These are phyloP conservation scores for Nansenia antarctica DNA, from an alignment of 2,113 vertebrate species.

Conservation along the genomic window DNA sequence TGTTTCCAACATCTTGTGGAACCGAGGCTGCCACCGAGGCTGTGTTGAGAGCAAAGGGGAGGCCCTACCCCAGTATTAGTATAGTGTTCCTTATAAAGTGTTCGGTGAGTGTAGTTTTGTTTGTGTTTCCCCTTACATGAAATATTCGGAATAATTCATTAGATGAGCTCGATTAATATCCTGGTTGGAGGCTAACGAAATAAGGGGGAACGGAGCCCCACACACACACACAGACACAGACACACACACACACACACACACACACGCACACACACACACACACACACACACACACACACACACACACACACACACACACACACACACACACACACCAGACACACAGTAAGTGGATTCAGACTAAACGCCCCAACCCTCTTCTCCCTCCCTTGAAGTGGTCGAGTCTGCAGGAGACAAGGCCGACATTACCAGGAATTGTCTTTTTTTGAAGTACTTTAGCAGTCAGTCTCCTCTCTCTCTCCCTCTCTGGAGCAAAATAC, in stretches of 20 bases:
- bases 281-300: neutral
- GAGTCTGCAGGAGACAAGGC: neutral
- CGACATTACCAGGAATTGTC: too few relatives aligned
- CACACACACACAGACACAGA: neutral
- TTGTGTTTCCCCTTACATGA: slow-evolving; percentile 4
- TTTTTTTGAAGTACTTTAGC: slow-evolving; percentile 51
- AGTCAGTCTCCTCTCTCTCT: slow-evolving; percentile 36
- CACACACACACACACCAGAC: neutral
- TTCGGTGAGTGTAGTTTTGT: neutral
- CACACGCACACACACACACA: neutral
- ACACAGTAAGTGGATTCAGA: too few relatives aligned
- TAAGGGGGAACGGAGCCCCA: neutral
- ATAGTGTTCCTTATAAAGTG: too few relatives aligned
- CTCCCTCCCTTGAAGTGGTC: slow-evolving; percentile 22
- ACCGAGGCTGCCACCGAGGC: too few relatives aligned
- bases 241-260: neutral
- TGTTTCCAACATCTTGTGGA: too few relatives aligned
- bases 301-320: neutral
- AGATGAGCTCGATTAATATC: slow-evolving; percentile 20
- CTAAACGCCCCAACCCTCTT: neutral
- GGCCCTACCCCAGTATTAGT: too few relatives aligned
- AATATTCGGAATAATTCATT: too few relatives aligned
- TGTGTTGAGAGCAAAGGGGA: too few relatives aligned
- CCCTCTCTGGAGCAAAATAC: too few relatives aligned
- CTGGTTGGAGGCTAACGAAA: slow-evolving; percentile 23